These are phyloP conservation scores for Aromia moschata DNA, from an alignment of 2,888 invertebrate genomes.

Conservation along the genomic window DNA sequence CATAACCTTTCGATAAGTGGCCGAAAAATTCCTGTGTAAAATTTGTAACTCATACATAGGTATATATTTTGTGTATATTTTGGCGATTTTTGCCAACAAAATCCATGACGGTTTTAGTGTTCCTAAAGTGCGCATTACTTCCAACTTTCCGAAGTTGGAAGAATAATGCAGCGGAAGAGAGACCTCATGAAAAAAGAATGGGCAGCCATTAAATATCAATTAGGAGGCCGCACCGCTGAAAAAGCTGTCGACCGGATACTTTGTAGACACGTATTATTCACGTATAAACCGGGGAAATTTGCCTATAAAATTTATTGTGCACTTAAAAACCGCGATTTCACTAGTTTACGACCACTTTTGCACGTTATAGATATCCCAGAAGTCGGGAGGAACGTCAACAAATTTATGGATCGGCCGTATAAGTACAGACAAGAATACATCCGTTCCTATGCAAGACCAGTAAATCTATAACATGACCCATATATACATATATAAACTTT, in stretches of 20 bases:
- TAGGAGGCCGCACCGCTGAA: constrained; percentile 4
- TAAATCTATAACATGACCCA: constrained; percentile 20
- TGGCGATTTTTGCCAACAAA: too few relatives aligned
- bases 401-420: constrained; percentile 44
- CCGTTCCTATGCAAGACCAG: constrained; percentile 15
- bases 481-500: constrained; percentile 25
- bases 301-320: constrained; percentile 54
- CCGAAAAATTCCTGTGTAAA: too few relatives aligned
- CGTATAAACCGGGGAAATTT: constrained; percentile 48
- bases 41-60: too few relatives aligned
- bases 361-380: constrained; percentile 46
- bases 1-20: too few relatives aligned
- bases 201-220: constrained; percentile 3
- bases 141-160: too few relatives aligned
- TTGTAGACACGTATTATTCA: constrained; percentile 24
- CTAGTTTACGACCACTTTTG: constrained; percentile 51
- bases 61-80: too few relatives aligned
- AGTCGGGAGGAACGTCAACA: constrained; percentile 46
- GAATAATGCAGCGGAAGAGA: too few relatives aligned
- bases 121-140: too few relatives aligned
- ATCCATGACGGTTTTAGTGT: too few relatives aligned
- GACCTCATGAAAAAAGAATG: too few relatives aligned
- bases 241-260: constrained; percentile 23
- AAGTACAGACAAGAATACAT: constrained; percentile 17
- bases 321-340: constrained; percentile 51